These are phyloP conservation scores for Hemithea aestivaria DNA, from an alignment of 2,888 invertebrate genomes.

Conservation along the genomic window DNA sequence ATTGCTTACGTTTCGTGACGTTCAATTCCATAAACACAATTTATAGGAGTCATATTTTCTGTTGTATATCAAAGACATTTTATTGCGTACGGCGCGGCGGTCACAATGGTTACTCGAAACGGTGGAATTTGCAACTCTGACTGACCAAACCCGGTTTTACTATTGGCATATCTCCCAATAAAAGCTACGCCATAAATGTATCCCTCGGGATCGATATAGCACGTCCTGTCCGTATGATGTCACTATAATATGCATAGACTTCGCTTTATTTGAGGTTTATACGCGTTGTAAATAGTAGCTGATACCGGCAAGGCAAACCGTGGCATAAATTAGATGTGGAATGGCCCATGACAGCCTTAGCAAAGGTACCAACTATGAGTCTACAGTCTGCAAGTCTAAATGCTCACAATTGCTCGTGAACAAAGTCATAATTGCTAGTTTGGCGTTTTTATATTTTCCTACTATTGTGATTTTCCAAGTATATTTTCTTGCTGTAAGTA, in stretches of 20 bases:
- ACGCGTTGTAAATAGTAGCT: slow-evolving; percentile 31
- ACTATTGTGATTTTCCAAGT: too few relatives aligned
- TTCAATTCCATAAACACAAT: slow-evolving; percentile 15
- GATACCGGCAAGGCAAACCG: slow-evolving; percentile 4
- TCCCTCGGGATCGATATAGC: slow-evolving; percentile 64
- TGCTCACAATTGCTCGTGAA: too few relatives aligned
- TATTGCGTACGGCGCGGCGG: slow-evolving; percentile 11
- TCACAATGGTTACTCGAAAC: slow-evolving; percentile 10
- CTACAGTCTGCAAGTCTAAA: too few relatives aligned
- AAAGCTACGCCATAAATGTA: slow-evolving; percentile 58
- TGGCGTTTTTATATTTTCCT: too few relatives aligned
- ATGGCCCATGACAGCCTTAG: too few relatives aligned
- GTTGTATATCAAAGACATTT: slow-evolving; percentile 12
- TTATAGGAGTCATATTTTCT: slow-evolving; percentile 8
- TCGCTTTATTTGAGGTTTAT: slow-evolving; percentile 70
- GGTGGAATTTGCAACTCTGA: slow-evolving; percentile 22
- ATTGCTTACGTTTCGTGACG: slow-evolving; percentile 6
- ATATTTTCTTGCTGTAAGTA: too few relatives aligned
- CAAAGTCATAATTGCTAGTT: too few relatives aligned
- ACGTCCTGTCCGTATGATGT: slow-evolving; percentile 65
- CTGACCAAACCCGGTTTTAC: slow-evolving; percentile 56
- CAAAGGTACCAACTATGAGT: too few relatives aligned
- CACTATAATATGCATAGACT: slow-evolving; percentile 75
- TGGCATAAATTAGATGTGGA: too few relatives aligned
- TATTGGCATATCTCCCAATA: slow-evolving; percentile 65